phyloP scores from a whole-genome alignment of 2,888 invertebrate species.

The Silvanus unidentatus region DNA sequence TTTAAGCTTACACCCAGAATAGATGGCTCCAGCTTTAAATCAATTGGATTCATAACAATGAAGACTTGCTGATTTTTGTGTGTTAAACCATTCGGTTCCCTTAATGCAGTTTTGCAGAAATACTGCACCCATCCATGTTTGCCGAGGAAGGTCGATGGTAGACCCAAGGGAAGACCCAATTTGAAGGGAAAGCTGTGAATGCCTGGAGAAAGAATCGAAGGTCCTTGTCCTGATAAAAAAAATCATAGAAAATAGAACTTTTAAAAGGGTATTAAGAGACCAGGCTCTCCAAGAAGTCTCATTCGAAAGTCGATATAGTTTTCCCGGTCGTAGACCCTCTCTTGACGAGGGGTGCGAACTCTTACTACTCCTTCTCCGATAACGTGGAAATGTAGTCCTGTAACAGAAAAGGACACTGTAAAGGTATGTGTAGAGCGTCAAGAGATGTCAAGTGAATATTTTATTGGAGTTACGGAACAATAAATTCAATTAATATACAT shows the following conservation, averaged over 20 bases:
- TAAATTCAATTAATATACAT: no score
- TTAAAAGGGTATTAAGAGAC: constrained; percentile 34
- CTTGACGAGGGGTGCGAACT: constrained; percentile 73
- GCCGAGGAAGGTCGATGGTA: constrained; percentile 89
- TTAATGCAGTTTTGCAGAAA: constrained; percentile 82
- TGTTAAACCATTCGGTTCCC: constrained; percentile 82
- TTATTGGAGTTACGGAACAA: no score
- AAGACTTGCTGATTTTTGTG: constrained; percentile 97
- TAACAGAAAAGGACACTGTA: constrained; percentile 28
- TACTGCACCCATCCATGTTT: constrained; percentile 95
- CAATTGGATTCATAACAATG: constrained; percentile 93
- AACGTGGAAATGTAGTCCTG: constrained; percentile 88
- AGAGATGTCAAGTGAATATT: no score
- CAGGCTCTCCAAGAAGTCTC: constrained; percentile 84
- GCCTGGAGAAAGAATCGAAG: constrained; percentile 81
- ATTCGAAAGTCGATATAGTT: constrained; percentile 94
- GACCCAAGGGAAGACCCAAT: constrained; percentile 78
- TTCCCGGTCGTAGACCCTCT: constrained; percentile 83
- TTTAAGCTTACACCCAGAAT: constrained; percentile 72
- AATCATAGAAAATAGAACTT: constrained; percentile 2
- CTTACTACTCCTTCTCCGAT: constrained; percentile 92
- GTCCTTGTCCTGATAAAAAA: constrained; percentile 62
- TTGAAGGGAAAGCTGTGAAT: constrained; percentile 95
- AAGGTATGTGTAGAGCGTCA: neutral
- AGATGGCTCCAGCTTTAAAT: constrained; percentile 83